Percentiles rank a stretch among this genome's conserved stretches.
Conservation (phyloP, 2,888 invertebrate genomes). For the Noctuana brunneofusca region DNA sequence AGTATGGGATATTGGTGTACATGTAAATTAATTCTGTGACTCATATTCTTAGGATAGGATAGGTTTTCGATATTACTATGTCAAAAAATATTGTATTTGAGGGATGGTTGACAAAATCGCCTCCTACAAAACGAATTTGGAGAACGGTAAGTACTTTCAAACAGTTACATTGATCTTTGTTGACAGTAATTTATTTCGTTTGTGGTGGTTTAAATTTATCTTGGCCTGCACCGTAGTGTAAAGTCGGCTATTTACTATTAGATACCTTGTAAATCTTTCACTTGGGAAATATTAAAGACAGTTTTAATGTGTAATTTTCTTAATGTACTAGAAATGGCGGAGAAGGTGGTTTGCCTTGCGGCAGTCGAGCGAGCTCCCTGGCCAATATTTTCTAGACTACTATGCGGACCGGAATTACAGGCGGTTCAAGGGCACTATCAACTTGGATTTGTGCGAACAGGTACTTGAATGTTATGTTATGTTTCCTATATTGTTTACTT, state of each 20-base stretch:
- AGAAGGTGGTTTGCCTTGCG: constrained; percentile 96
- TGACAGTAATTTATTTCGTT: constrained; percentile 49
- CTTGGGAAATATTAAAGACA: background rate
- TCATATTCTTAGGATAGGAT: constrained; percentile 48
- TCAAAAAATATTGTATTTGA: constrained; percentile 90
- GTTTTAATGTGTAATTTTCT: constrained; percentile 13
- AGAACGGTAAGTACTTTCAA: constrained; percentile 90
- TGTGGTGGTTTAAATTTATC: constrained; percentile 3
- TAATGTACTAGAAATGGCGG: constrained; percentile 91
- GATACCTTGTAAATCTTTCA: background rate
- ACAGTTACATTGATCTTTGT: constrained; percentile 52
- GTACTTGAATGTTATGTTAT: constrained; percentile 70
- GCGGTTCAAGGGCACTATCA: constrained; percentile 93
- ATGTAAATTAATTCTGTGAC: constrained; percentile 53
- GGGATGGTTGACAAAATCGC: constrained; percentile 98
- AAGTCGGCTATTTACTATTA: background rate
- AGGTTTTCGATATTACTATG: constrained; percentile 53
- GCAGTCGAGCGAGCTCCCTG: constrained; percentile 95
- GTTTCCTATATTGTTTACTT: constrained; percentile 14
- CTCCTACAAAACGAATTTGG: constrained; percentile 95
- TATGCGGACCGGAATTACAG: constrained; percentile 94
- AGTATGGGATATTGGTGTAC: constrained; percentile 41
- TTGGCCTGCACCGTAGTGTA: background rate
- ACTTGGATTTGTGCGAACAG: constrained; percentile 98
- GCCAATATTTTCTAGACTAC: constrained; percentile 96